Base-by-base conservation (phyloP, 2,797 vertebrate species). In the Falco rusticolus region DNA sequence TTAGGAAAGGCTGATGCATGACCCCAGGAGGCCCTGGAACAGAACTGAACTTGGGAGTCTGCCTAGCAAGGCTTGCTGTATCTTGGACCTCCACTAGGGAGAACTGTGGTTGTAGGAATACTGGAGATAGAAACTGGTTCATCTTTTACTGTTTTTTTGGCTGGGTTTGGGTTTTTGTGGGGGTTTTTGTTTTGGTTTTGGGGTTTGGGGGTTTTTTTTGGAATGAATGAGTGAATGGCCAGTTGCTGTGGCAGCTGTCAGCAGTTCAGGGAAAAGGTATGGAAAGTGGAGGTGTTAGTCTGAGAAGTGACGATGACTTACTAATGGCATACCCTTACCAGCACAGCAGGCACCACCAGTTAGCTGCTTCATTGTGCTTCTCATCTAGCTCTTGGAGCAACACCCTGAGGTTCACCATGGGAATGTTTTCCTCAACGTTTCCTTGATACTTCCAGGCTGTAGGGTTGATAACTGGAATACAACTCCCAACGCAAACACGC, bases 51-150 rank as follows among this genome's bases (percentile, higher is more conserved):
- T 95, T 54, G 70, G 74, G 60, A 87, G 60, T 34, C 68, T 93
- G 87, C 61, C 56, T 90, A 8, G 33, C 37, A 26, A 57, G 51
- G 14, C 93, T 90, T 97, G 96, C 87, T 96, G 92, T 96, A 92
- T 94, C 79, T 53, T 84, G 61, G 89, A 29, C 76, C 84, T 95
- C 96, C 96, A 96, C 96, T 96, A 97, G 96, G 92, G 95, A 97
- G 96, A 95, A 97, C 95, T 97, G 45, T 96, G 79, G 95, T 94
- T 95, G 94, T 97, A 94, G 50, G 84, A 95, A 95, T 96, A 78
- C 72, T 92, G 84, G 75, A 45, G 74, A 85, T 69, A 94, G 79
- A 89, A 92, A 70, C 37, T 43, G 48, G 13, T 78, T 89, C 63
- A 86, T 50, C 54, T 92, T 92, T 78, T 53, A 29, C 64, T 68